phyloP scores from a whole-genome alignment of 2,797 vertebrate genomes.

The Micropoecilia bifurca region DNA sequence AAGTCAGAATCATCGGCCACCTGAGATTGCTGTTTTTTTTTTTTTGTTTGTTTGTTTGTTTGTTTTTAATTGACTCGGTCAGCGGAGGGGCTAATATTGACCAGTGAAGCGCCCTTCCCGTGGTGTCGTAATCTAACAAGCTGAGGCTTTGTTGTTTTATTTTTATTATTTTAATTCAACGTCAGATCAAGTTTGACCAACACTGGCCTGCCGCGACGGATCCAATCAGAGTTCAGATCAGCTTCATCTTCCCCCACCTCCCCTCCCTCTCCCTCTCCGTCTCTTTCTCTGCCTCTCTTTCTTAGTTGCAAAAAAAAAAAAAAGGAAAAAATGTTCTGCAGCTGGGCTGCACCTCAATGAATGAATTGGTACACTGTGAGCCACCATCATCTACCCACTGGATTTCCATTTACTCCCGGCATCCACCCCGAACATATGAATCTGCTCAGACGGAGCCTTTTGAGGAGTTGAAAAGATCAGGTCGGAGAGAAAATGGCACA shows the following conservation, averaged over 20 bases:
- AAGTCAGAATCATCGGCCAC: slow-evolving; percentile 65
- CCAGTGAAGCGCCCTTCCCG: slow-evolving; percentile 72
- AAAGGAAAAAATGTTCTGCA: slow-evolving; percentile 67
- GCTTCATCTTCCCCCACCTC: slow-evolving; percentile 73
- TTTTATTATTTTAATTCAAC: slow-evolving; percentile 69
- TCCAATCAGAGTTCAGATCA: slow-evolving; percentile 87
- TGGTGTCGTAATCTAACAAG: slow-evolving; percentile 54
- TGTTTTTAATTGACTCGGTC: slow-evolving; percentile 66
- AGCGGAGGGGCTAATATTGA: slow-evolving; percentile 66
- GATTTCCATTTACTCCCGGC: slow-evolving; percentile 78
- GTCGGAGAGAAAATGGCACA: slow-evolving; percentile 93
- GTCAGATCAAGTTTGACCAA: slow-evolving; percentile 91
- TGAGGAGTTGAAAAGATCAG: slow-evolving; percentile 85
- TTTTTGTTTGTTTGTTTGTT: slow-evolving; percentile 16
- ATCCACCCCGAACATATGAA: slow-evolving; percentile 85
- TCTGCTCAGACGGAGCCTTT: slow-evolving; percentile 80
- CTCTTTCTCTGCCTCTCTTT: slow-evolving; percentile 48
- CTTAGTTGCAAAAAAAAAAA: slow-evolving; percentile 68
- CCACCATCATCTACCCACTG: slow-evolving; percentile 76
- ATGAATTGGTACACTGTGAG: slow-evolving; percentile 89
- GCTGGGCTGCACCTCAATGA: slow-evolving; percentile 87
- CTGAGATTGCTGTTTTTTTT: slow-evolving; percentile 77
- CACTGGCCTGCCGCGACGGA: slow-evolving; percentile 84
- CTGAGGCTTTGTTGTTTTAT: slow-evolving; percentile 40
- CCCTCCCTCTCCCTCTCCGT: slow-evolving; percentile 18